A percentile compares a stretch with the other conserved stretches of the same genome.
phyloP scores from a whole-genome alignment of 2,888 invertebrate genomes.

The Linnaemya vulpina region DNA sequence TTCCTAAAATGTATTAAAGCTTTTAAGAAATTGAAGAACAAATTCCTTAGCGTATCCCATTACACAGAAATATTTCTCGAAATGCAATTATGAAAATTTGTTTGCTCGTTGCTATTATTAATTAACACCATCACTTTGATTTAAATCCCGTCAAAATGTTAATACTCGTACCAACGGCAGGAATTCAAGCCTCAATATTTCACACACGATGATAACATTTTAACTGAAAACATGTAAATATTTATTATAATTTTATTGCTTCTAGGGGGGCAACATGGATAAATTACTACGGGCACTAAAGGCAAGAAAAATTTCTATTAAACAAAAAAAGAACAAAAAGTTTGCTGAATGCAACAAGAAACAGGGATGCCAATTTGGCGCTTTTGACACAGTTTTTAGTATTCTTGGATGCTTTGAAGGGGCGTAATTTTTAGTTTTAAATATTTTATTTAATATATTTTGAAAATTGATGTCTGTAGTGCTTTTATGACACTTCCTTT shows the following conservation, averaged over 20 bases:
- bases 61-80: constrained; percentile 5
- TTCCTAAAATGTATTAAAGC: not conserved
- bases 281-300: constrained; percentile 58
- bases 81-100: constrained; percentile 44
- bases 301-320: constrained; percentile 27
- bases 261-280: constrained; percentile 65
- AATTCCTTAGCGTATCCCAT: constrained; percentile 8
- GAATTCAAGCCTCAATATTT: constrained; percentile 45
- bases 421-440: too few relatives aligned
- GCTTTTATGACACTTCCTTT: too few relatives aligned
- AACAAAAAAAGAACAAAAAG: constrained; percentile 40
- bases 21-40: not conserved
- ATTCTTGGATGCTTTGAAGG: too few relatives aligned
- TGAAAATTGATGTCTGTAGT: too few relatives aligned
- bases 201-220: constrained; percentile 34
- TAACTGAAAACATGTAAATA: constrained; percentile 41
- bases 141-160: constrained; percentile 67
- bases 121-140: constrained; percentile 71
- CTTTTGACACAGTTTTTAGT: too few relatives aligned
- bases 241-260: constrained; percentile 68
- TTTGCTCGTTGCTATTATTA: constrained; percentile 55
- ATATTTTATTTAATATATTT: too few relatives aligned
- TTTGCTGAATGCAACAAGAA: constrained; percentile 13
- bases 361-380: not conserved
- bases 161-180: constrained; percentile 38